Conservation (phyloP, 1,140 invertebrate genomes). For the Drosophila sp. region DNA sequence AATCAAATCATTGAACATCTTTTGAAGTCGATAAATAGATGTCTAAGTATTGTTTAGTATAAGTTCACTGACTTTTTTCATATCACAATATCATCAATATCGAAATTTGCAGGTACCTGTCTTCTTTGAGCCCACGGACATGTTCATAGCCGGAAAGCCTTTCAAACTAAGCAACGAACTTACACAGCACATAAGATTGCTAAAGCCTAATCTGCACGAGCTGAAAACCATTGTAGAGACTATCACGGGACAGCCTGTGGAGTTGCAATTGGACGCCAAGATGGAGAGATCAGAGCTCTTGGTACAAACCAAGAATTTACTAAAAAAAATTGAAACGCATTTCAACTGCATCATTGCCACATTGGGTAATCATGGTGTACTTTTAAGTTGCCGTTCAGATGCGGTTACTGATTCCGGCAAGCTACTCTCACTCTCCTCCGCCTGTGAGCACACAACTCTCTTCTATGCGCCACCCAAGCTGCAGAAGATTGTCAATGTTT, state of each 20-base stretch:
- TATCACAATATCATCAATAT: too few species aligned
- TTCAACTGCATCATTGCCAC: conserved; percentile 87
- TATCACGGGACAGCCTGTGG: conserved; percentile 41
- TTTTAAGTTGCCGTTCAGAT: conserved; percentile 80
- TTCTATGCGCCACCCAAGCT: conserved; percentile 85
- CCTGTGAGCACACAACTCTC: conserved; percentile 43
- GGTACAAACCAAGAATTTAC: conserved; percentile 42
- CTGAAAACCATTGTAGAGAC: conserved; percentile 86
- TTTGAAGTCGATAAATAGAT: too few species aligned
- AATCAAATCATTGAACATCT: too few species aligned
- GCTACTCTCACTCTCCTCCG: conserved; percentile 36
- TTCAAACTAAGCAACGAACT: conserved; percentile 79
- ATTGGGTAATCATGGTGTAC: conserved; percentile 86
- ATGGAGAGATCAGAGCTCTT: conserved; percentile 41
- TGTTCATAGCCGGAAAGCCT: conserved; percentile 86
- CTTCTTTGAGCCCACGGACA: conserved; percentile 90
- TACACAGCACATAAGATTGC: conserved; percentile 86
- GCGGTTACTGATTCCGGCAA: conserved; percentile 55
- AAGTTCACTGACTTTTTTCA: too few species aligned
- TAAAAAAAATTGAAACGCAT: conserved; percentile 65
- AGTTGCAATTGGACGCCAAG: conserved; percentile 19
- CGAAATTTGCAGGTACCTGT: conserved; percentile 86
- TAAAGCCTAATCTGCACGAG: conserved; percentile 91
- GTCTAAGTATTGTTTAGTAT: too few species aligned
- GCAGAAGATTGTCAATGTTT: conserved; percentile 86